Conservation (phyloP, 1,140 invertebrate genomes). For the Cydia pomonella region DNA sequence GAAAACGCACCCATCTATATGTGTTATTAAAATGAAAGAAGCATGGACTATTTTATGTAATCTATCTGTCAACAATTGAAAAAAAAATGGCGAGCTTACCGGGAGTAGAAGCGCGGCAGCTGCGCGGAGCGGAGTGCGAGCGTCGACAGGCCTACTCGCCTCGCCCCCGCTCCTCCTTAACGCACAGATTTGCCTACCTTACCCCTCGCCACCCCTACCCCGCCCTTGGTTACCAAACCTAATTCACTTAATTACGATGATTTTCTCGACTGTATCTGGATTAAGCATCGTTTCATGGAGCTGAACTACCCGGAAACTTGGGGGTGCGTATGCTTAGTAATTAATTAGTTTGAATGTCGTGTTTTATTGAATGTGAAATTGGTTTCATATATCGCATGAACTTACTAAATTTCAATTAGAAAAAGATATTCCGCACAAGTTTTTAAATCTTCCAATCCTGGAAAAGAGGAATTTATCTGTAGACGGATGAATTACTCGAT, state of each 20-base stretch:
- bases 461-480: too few relatives aligned
- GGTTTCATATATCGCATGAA: background rate
- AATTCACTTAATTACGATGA: conserved; percentile 44
- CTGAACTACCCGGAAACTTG: background rate
- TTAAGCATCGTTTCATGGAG: conserved; percentile 23
- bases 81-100: conserved; percentile 48
- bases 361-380: background rate
- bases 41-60: conserved; percentile 33
- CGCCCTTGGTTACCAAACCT: conserved; percentile 45
- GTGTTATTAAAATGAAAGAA: conserved; percentile 32
- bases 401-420: too few relatives aligned
- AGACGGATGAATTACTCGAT: too few relatives aligned
- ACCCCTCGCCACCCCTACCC: conserved; percentile 51
- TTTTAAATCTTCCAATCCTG: too few relatives aligned
- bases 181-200: conserved; percentile 53
- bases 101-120: conserved; percentile 51
- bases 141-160: conserved; percentile 48
- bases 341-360: background rate
- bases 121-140: conserved; percentile 59
- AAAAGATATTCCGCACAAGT: too few relatives aligned
- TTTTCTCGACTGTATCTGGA: conserved; percentile 34
- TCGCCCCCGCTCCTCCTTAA: conserved; percentile 45
- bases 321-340: background rate
- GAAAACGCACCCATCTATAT: background rate
- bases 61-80: conserved; percentile 5